Conservation (phyloP, 2,888 invertebrate species). For the Enchytraeus crypticus region DNA sequence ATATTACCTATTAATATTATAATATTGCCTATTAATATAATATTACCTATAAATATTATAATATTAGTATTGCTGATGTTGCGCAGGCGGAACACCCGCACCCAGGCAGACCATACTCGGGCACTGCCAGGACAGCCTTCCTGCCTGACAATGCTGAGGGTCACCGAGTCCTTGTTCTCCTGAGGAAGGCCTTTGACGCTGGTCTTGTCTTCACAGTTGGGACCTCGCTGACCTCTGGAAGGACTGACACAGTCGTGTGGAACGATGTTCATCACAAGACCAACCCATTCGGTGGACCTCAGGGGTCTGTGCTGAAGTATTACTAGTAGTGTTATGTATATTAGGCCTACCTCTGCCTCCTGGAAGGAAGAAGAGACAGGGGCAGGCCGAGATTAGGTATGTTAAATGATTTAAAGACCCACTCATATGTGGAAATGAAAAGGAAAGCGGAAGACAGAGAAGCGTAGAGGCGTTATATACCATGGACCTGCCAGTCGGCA, state of each 20-base stretch:
- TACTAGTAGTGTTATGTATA: not conserved
- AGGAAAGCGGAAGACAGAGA: no score
- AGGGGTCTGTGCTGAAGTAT: not conserved
- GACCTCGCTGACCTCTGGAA: slow-evolving; percentile 33
- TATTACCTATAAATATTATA: no score
- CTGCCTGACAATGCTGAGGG: slow-evolving; percentile 37
- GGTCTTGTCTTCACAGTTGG: slow-evolving; percentile 37
- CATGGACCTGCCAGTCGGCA: no score
- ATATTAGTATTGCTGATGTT: no score
- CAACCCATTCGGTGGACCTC: slow-evolving; percentile 18
- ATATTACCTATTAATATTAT: no score
- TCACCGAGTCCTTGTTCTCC: slow-evolving; percentile 28
- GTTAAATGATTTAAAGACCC: no score
- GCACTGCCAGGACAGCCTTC: slow-evolving; percentile 32
- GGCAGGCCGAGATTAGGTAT: no score
- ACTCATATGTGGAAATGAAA: no score
- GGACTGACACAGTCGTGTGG: slow-evolving; percentile 34
- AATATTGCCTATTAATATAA: no score
- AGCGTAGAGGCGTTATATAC: no score
- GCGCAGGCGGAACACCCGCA: slow-evolving; percentile 32
- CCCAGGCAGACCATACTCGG: slow-evolving; percentile 32
- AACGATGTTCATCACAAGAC: slow-evolving; percentile 44
- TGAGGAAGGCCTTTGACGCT: slow-evolving; percentile 34
- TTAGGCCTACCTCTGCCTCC: not conserved
- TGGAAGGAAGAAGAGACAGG: not conserved